Conservation (phyloP, 2,888 invertebrate genomes). For the Drosophila conformis region DNA sequence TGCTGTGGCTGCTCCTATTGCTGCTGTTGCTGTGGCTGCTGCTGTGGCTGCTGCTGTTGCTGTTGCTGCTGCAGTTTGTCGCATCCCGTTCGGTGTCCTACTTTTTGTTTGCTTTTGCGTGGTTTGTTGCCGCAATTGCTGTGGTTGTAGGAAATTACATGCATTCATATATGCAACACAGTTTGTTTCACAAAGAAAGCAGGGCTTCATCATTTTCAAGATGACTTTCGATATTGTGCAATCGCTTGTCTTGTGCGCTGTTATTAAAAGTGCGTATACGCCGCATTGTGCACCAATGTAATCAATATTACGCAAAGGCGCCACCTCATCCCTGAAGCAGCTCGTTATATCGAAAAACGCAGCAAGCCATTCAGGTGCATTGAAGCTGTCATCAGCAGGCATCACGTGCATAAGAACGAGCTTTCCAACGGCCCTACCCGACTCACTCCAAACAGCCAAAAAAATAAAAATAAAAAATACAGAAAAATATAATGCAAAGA, state of each 20-base stretch:
- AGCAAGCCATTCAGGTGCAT: constrained; percentile 48
- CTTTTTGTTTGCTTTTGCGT: constrained; percentile 11
- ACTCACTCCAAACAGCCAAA: background rate
- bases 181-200: constrained; percentile 2
- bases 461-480: background rate
- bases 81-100: constrained; percentile 6
- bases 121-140: constrained; percentile 8
- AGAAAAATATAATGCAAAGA: background rate
- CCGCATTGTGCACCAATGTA: constrained; percentile 22
- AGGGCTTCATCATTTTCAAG: background rate
- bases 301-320: constrained; percentile 34
- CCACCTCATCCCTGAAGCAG: constrained; percentile 3
- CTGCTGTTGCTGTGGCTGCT: background rate
- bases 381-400: constrained; percentile 51
- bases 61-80: background rate
- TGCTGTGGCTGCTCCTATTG: background rate
- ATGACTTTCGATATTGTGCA: constrained; percentile 14
- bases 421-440: background rate
- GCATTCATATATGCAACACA: background rate
- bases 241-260: constrained; percentile 20
- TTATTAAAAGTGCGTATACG: constrained; percentile 50
- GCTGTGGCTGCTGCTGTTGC: background rate
- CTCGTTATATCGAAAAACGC: constrained; percentile 46
- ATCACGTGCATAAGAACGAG: constrained; percentile 27
- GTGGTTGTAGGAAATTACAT: background rate